Evolutionary conservation across 2,888 invertebrate genomes (phyloP).

Genomic region (Eucriotettix oculatus): DNA sequence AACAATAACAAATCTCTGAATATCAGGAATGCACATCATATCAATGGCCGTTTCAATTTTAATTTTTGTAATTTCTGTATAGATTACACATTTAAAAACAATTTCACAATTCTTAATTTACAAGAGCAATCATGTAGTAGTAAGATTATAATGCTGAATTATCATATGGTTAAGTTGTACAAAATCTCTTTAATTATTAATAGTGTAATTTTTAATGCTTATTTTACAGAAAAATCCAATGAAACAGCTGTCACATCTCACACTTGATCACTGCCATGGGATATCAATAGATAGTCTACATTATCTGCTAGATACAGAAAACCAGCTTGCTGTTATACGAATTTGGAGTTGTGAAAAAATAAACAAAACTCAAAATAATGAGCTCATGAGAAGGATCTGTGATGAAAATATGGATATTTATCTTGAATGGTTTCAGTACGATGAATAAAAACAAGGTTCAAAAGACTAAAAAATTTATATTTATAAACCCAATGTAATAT

Average conservation of each 20-base stretch:
- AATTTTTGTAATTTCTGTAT: no score
- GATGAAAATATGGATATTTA: slow-evolving; percentile 20
- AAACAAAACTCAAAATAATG: slow-evolving; percentile 13
- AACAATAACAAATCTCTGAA: no score
- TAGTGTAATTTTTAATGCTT: neutral
- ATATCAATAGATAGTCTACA: slow-evolving; percentile 16
- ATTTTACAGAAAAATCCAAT: slow-evolving; percentile 20
- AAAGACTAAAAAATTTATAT: no score
- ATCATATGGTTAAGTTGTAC: no score
- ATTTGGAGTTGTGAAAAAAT: slow-evolving; percentile 21
- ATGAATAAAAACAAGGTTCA: slow-evolving; percentile 2
- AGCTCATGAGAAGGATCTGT: slow-evolving; percentile 15
- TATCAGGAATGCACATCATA: no score
- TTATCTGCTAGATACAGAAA: slow-evolving; percentile 17
- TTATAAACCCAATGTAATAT: no score
- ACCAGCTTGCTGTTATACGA: slow-evolving; percentile 18
- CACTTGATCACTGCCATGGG: slow-evolving; percentile 19
- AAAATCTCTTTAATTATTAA: no score
- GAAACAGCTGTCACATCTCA: slow-evolving; percentile 18
- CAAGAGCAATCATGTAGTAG: no score
- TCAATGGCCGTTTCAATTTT: no score
- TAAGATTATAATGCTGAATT: no score
- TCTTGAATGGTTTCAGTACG: slow-evolving; percentile 17
- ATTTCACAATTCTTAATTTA: no score
- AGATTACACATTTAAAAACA: no score